Percentiles rank a stretch among this genome's conserved stretches.
These are phyloP conservation scores for Sternarchorhynchus goeldii DNA, from an alignment of 2,797 vertebrate species.

Conservation along the genomic window DNA sequence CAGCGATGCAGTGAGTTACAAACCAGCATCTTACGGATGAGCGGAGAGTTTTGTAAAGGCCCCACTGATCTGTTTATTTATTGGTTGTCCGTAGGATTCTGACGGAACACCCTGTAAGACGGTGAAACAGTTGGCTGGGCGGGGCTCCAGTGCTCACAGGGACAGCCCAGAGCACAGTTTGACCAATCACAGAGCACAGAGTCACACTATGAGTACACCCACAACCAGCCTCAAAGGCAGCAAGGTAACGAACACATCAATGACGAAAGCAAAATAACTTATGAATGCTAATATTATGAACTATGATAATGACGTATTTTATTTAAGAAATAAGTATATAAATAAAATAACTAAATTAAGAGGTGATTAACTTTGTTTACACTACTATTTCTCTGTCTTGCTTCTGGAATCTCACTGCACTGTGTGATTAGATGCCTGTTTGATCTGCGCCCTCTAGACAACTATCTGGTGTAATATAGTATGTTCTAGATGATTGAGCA, in stretches of 20 bases:
- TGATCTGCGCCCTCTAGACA: too few relatives aligned
- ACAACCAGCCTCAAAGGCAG: conserved; percentile 85
- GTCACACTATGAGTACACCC: conserved; percentile 79
- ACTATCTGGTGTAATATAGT: too few relatives aligned
- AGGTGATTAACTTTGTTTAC: too few relatives aligned
- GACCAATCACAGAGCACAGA: conserved; percentile 79
- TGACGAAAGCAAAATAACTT: neutral
- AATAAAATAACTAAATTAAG: too few relatives aligned
- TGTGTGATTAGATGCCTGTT: too few relatives aligned
- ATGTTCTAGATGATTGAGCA: too few relatives aligned
- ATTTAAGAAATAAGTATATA: too few relatives aligned
- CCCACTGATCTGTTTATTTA: neutral
- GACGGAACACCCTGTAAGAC: conserved; percentile 96
- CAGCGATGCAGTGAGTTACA: conserved; percentile 89
- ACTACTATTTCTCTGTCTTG: too few relatives aligned
- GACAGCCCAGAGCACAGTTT: conserved; percentile 77
- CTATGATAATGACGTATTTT: too few relatives aligned
- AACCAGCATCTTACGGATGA: neutral
- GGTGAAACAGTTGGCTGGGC: conserved; percentile 87
- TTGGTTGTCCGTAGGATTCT: conserved; percentile 81
- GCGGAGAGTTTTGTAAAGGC: neutral
- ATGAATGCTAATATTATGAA: neutral
- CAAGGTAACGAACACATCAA: conserved; percentile 77
- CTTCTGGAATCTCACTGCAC: too few relatives aligned
- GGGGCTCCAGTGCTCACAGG: conserved; percentile 77